Percentiles rank a stretch among this genome's conserved stretches.
Evolutionary conservation across 2,113 vertebrate genomes (phyloP).

Genomic region (Oenanthe oenanthe): DNA sequence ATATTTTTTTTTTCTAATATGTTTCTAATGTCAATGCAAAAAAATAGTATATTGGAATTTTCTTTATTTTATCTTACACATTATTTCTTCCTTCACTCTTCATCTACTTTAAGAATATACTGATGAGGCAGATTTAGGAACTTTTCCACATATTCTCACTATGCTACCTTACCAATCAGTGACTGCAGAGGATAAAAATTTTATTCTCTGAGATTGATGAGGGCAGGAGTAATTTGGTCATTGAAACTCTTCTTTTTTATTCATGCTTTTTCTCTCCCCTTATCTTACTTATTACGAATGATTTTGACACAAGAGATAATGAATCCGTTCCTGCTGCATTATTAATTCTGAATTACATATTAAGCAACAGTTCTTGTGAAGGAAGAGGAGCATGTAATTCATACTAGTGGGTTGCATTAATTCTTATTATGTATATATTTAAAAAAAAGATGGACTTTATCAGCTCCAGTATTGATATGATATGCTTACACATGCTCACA

Average conservation of each 20-base stretch:
- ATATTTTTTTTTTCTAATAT: neutral
- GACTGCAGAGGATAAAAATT: neutral
- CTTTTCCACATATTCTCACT: neutral
- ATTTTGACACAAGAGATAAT: slow-evolving; percentile 26
- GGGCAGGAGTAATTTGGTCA: neutral
- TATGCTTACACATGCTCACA: neutral
- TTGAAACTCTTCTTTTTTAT: neutral
- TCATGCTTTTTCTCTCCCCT: neutral
- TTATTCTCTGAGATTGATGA: neutral
- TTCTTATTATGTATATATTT: neutral
- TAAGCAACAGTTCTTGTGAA: neutral
- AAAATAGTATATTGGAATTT: neutral
- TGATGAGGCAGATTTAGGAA: neutral
- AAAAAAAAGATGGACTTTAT: neutral
- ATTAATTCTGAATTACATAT: slow-evolving; percentile 21
- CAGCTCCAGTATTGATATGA: neutral
- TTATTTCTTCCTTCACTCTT: neutral
- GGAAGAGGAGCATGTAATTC: neutral
- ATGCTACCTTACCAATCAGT: neutral
- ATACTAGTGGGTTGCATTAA: neutral
- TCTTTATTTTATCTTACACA: neutral
- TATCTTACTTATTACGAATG: neutral
- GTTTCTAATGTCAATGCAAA: neutral
- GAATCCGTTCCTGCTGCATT: neutral
- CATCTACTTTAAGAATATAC: neutral